phyloP scores from a whole-genome alignment of 2,888 invertebrate genomes.

The Bedellia somnulentella region DNA sequence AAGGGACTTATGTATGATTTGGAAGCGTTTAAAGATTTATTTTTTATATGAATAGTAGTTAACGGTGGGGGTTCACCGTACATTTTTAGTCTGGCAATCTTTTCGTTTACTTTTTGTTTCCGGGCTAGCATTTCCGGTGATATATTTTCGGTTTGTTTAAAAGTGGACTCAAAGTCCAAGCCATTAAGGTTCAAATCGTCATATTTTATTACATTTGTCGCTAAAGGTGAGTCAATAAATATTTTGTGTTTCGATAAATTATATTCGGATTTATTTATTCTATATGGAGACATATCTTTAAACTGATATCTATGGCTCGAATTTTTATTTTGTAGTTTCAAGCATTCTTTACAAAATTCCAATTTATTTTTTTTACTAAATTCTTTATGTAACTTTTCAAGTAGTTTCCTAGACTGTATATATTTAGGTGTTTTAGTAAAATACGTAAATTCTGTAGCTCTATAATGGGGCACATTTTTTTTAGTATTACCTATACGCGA shows the following conservation, averaged over 20 bases:
- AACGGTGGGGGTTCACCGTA: slow-evolving; percentile 60
- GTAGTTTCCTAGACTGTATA: slow-evolving; percentile 35
- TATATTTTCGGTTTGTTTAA: slow-evolving; percentile 28
- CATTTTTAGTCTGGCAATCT: slow-evolving; percentile 48
- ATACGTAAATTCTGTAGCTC: slow-evolving; percentile 64
- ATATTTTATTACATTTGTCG: slow-evolving; percentile 14
- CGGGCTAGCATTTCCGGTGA: slow-evolving; percentile 24
- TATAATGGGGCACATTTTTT: slow-evolving; percentile 55
- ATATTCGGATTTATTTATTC: slow-evolving; percentile 23
- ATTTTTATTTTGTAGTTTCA: slow-evolving; percentile 28
- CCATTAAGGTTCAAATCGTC: slow-evolving; percentile 34
- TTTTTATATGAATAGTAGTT: slow-evolving; percentile 44
- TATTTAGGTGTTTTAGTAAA: slow-evolving; percentile 66
- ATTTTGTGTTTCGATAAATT: slow-evolving; percentile 27
- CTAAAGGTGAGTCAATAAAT: slow-evolving; percentile 30
- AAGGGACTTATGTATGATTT: slow-evolving; percentile 41
- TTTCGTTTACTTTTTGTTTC: slow-evolving; percentile 31
- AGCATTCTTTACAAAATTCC: slow-evolving; percentile 29
- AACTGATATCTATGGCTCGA: slow-evolving; percentile 29
- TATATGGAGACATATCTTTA: slow-evolving; percentile 36
- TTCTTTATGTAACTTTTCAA: slow-evolving; percentile 38
- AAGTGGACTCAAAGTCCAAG: slow-evolving; percentile 46
- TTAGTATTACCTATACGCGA: slow-evolving; percentile 54
- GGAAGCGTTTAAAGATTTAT: slow-evolving; percentile 30
- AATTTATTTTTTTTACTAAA: slow-evolving; percentile 17